Conservation (phyloP, 2,113 vertebrate species). For the Sapajus apella region DNA sequence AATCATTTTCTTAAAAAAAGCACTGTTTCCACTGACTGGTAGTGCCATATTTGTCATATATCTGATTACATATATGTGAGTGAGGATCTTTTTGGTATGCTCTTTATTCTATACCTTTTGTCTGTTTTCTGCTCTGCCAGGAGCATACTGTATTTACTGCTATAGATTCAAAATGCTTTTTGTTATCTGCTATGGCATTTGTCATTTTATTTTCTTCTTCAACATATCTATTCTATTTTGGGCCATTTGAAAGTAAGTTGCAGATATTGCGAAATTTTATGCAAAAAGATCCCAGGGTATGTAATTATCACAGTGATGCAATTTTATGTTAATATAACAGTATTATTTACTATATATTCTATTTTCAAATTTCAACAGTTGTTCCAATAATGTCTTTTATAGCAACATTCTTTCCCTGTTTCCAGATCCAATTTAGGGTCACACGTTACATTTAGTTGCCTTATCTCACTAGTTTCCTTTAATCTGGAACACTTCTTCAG, state of each 20-base stretch:
- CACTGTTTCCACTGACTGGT: neutral
- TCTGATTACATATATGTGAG: neutral
- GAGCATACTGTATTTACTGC: neutral
- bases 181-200: neutral
- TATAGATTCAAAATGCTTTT: neutral
- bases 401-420: neutral
- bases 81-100: neutral
- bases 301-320: neutral
- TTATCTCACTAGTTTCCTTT: neutral
- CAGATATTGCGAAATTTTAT: neutral
- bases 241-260: neutral
- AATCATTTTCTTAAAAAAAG: neutral
- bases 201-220: constrained; percentile 32
- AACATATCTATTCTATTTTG: neutral
- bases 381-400: neutral
- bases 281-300: neutral
- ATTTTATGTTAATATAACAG: neutral
- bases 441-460: neutral
- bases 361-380: neutral
- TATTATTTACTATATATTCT: neutral
- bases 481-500: neutral
- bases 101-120: neutral
- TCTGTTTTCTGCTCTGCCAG: neutral
- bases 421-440: neutral
- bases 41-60: neutral